Evolutionary conservation across 2,113 vertebrate species (phyloP).

Genomic region (Corvus hawaiiensis): DNA sequence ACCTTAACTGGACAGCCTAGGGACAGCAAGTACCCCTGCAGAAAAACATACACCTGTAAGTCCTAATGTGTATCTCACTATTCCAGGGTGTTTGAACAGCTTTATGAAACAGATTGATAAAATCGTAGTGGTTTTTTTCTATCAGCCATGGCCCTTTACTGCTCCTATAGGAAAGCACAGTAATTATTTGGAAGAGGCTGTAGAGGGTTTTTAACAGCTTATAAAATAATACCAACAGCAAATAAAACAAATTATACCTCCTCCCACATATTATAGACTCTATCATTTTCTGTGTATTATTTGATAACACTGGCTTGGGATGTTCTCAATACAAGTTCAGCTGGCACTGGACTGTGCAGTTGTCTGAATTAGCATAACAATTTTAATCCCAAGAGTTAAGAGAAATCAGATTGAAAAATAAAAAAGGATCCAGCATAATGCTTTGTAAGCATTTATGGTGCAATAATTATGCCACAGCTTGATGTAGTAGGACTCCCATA

Average conservation of each 20-base stretch:
- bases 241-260: background rate
- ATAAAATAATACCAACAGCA: background rate
- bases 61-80: background rate
- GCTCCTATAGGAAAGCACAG: background rate
- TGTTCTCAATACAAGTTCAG: background rate
- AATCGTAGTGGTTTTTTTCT: fast-evolving
- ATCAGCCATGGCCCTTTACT: background rate
- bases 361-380: background rate
- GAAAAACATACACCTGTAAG: background rate
- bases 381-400: background rate
- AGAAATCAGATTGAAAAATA: background rate
- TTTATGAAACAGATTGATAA: background rate
- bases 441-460: background rate
- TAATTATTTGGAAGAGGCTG: background rate
- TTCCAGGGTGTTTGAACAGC: background rate
- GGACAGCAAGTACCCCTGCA: background rate
- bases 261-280: background rate
- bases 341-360: background rate
- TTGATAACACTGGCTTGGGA: background rate
- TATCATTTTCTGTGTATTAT: background rate
- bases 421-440: background rate
- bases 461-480: background rate
- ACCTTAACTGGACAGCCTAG: background rate
- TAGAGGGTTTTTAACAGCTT: background rate
- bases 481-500: background rate